A percentile compares a stretch with the other conserved stretches of the same genome.
phyloP scores from a whole-genome alignment of 1,140 invertebrate genomes.

The Leptestheria dahalacensis region DNA sequence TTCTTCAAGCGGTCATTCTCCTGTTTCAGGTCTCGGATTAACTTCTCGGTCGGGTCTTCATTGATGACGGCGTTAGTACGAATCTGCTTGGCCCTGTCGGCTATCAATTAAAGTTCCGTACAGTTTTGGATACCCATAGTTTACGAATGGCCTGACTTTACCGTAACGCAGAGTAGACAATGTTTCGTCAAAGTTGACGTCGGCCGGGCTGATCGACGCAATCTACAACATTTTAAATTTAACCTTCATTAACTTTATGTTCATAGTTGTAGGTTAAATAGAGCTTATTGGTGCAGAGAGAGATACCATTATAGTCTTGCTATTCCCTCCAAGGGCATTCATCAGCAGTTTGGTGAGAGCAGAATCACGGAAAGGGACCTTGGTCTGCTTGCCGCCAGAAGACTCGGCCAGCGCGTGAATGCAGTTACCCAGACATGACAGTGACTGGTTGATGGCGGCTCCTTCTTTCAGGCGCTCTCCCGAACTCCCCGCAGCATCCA shows the following conservation, averaged over 20 bases:
- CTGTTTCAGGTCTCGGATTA: slow-evolving; percentile 41
- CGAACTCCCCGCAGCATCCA: slow-evolving; percentile 38
- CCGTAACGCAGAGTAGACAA: slow-evolving; percentile 43
- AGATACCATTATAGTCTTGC: slow-evolving; percentile 45
- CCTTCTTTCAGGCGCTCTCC: slow-evolving; percentile 43
- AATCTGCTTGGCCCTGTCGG: slow-evolving; percentile 43
- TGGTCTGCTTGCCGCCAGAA: slow-evolving; percentile 21
- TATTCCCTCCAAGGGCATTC: slow-evolving; percentile 49
- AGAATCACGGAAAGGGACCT: slow-evolving; percentile 46
- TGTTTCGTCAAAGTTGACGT: slow-evolving; percentile 49
- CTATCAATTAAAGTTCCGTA: too few relatives aligned
- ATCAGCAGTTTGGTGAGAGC: slow-evolving; percentile 44
- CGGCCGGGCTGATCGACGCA: slow-evolving; percentile 44
- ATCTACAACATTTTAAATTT: slow-evolving; percentile 31
- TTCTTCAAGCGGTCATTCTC: slow-evolving; percentile 41
- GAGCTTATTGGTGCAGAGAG: not conserved
- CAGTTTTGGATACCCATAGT: too few relatives aligned
- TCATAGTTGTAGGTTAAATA: not conserved
- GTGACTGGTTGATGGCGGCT: slow-evolving; percentile 46
- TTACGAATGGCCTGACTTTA: slow-evolving; percentile 23
- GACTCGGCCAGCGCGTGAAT: slow-evolving; percentile 39
- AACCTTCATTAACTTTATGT: not conserved
- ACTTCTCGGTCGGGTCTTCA: slow-evolving; percentile 39
- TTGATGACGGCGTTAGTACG: slow-evolving; percentile 40
- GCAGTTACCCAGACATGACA: slow-evolving; percentile 44